A percentile compares a stretch with the other conserved stretches of the same genome.
Conservation (phyloP, 2,888 invertebrate species). For the Venustoraphidia nigricollis region DNA sequence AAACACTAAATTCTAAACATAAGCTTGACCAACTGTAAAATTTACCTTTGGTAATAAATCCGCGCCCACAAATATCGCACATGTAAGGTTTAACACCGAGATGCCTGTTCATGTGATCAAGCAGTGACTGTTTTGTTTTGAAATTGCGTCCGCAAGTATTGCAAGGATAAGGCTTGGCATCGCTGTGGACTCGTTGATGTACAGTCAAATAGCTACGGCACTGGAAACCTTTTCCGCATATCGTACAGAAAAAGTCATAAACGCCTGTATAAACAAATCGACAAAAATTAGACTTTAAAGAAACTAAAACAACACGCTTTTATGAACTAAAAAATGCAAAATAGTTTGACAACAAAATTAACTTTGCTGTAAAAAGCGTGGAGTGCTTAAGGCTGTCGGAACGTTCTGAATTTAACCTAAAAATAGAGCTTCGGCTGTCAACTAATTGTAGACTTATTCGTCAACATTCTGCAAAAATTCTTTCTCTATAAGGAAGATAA, state of each 20-base stretch:
- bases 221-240: conserved; percentile 44
- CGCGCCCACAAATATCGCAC: conserved; percentile 39
- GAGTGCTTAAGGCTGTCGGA: too few relatives aligned
- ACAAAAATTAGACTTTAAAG: too few relatives aligned
- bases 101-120: conserved; percentile 43
- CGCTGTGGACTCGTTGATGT: conserved; percentile 42
- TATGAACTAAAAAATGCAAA: too few relatives aligned
- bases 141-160: conserved; percentile 38
- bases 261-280: conserved; percentile 23
- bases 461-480: too few relatives aligned
- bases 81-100: conserved; percentile 40
- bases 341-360: too few relatives aligned
- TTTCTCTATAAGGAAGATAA: too few relatives aligned
- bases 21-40: background rate
- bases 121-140: conserved; percentile 40
- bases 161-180: conserved; percentile 39
- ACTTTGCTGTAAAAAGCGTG: too few relatives aligned
- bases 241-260: conserved; percentile 37
- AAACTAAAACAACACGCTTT: too few relatives aligned
- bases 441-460: too few relatives aligned
- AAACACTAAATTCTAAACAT: background rate
- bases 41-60: conserved; percentile 40
- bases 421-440: too few relatives aligned
- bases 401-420: too few relatives aligned
- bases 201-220: conserved; percentile 42